Evolutionary conservation across 2,113 vertebrate genomes (phyloP).

Genomic region (Sylvilagus bachmani): DNA sequence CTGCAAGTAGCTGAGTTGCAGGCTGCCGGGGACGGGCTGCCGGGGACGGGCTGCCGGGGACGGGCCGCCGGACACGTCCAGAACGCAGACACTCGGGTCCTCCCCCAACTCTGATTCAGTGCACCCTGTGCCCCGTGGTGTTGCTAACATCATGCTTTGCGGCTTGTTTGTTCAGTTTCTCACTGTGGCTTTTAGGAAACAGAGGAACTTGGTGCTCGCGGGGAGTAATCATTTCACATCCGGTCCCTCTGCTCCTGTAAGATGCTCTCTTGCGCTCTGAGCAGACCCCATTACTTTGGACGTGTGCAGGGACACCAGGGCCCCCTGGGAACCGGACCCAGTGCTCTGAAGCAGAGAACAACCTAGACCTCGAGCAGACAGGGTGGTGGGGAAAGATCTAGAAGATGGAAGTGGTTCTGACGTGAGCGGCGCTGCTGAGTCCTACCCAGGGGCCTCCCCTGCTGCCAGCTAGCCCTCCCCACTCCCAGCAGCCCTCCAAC

Average conservation of each 20-base stretch:
- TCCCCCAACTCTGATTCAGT: neutral
- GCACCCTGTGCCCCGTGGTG: neutral
- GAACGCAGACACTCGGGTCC: neutral
- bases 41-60: neutral
- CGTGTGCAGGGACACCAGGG: fast-evolving
- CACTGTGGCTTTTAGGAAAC: neutral
- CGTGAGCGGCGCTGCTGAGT: fast-evolving
- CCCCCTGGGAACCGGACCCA: neutral
- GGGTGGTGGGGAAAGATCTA: neutral
- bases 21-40: fast-evolving
- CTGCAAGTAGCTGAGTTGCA: fast-evolving
- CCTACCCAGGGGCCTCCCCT: too few relatives aligned
- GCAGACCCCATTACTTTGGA: neutral
- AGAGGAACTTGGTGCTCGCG: too few relatives aligned
- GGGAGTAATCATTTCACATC: neutral
- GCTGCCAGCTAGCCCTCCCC: neutral
- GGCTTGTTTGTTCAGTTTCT: neutral
- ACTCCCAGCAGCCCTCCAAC: neutral
- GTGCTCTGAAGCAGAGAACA: neutral
- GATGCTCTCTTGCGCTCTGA: neutral
- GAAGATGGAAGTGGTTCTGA: neutral
- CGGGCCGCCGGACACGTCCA: fast-evolving
- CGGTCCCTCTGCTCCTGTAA: neutral
- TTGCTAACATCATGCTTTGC: neutral
- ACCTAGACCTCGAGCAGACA: neutral